Evolutionary conservation across 2,113 vertebrate genomes (phyloP), one percentile per base, ranked within the genome.

Genomic region (Climacteris rufus): DNA sequence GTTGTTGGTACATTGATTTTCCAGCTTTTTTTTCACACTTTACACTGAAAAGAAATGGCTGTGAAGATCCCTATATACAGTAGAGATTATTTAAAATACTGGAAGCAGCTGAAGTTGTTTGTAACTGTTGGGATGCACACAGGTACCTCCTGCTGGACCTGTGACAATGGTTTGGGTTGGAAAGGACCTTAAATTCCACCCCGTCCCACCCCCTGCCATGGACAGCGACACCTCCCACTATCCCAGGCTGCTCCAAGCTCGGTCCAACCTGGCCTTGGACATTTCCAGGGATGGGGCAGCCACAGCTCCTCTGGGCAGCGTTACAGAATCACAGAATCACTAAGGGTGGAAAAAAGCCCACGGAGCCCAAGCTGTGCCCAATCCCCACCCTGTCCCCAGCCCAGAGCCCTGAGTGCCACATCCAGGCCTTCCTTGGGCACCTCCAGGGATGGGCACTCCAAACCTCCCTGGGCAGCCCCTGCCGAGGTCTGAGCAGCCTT

Each of bases 361-460:
- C 3, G 0, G 0, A 53, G 54, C 2, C 54, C 22, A 7, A 23
- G 11, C 27, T 19, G 2, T 19, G 27, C 53, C 44, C 0, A 0
- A 19, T 52, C 0, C 27, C 37, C 45, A 44, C 33, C 4, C 0
- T 53, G 54, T 77, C 83, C 0, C 37, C 63, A 59, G 83, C 53
- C 61, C 71, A 50, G 52, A 66, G 61, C 61, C 0, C 60, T 42
- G 7, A 66, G 35, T 42, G 71, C 16, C 60, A 57, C 24, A 0
- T 5, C 24, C 65, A 82, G 44, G 0, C 19, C 7, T 49, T 75
- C 42, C 42, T 40, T 2, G 42, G 44, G 17, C 52, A 76, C 25
- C 17, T 76, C 24, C 71, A 66, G 42, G 40, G 24, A 40, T 56
- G 52, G 15, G 19, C 0, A 65, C 50, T 30, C n/a, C 69, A 64